Evolutionary conservation across 2,797 vertebrate genomes (phyloP), one percentile per base, ranked within the genome.

Genomic region (Spheniscus humboldti): DNA sequence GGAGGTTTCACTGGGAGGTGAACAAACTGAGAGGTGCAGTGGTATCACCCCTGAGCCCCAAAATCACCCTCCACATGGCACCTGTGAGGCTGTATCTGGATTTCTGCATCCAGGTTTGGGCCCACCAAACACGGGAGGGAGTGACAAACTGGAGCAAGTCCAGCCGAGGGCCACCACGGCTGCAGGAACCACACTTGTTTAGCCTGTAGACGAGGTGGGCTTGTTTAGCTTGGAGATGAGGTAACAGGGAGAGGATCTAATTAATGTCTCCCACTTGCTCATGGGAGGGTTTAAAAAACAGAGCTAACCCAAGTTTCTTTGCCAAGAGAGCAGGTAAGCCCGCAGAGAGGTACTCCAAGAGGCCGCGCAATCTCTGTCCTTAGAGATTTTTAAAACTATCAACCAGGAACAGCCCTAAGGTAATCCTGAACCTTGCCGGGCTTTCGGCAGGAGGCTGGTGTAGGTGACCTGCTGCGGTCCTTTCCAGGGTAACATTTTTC

Each of bases 81-180:
- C 48, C 72, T 2, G 3, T 9, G 23, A 96, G 25, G 62, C 62
- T 0, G 0, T 19, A 66, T 22, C 78, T 47, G 47, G 47, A 78
- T 24, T 91, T 78, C 57, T 81, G 31, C 35, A n/a, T 20, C 28
- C 41, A 56, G 31, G 31, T 89, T 66, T 89, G 57, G 69, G 45
- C 45, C 30, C 50, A 85, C 18, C 35, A 56, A 13, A 82, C 33
- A 33, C 0, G 4, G 13, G 11, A 62, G 7, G n/a, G 60, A 71
- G 18, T 19, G 53, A 63, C 60, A 86, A 77, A 67, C 8, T 22
- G 64, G 19, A 30, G 12, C 1, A 2, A 92, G 25, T 27, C 10
- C 55, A 83, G 31, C 33, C 0, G 0, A 35, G 18, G n/a, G 30
- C 43, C 37, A 63, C 20, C 45, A 56, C 66, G 27, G 69, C 23